Percentiles rank a stretch among this genome's conserved stretches.
Evolutionary conservation across 2,797 vertebrate species (phyloP).

Genomic region (Neoniphon sammara): DNA sequence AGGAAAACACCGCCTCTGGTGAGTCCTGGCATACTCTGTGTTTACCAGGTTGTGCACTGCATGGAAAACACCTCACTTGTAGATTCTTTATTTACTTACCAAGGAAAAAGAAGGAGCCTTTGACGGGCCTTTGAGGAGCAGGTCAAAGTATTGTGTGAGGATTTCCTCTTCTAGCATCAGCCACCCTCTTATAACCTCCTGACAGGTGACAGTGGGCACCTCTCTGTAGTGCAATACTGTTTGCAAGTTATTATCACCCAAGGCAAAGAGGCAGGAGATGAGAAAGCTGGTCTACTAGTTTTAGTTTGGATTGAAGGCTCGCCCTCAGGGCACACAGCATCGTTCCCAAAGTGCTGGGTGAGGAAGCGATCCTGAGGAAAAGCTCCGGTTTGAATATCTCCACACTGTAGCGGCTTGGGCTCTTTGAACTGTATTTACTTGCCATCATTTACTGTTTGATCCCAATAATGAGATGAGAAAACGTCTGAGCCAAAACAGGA

Average conservation of each 20-base stretch:
- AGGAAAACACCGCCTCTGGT: not conserved
- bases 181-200: not conserved
- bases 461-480: not conserved
- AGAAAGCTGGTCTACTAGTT: slow-evolving; percentile 11
- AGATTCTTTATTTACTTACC: not conserved
- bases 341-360: not conserved
- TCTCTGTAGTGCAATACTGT: not conserved
- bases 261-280: slow-evolving; percentile 6
- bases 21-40: not conserved
- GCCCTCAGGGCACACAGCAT: not conserved
- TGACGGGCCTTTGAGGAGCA: not conserved
- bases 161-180: not conserved
- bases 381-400: not conserved
- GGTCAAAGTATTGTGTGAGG: not conserved
- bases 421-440: not conserved
- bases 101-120: not conserved
- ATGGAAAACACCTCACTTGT: slow-evolving; percentile 1
- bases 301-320: slow-evolving; percentile 1
- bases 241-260: slow-evolving; percentile 10
- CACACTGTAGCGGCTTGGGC: not conserved
- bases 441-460: slow-evolving; percentile 1
- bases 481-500: not conserved
- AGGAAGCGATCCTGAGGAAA: not conserved
- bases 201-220: slow-evolving; percentile 6
- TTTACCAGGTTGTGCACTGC: not conserved